Conservation (phyloP, 2,888 invertebrate genomes). For the Microplitis deprimator region DNA sequence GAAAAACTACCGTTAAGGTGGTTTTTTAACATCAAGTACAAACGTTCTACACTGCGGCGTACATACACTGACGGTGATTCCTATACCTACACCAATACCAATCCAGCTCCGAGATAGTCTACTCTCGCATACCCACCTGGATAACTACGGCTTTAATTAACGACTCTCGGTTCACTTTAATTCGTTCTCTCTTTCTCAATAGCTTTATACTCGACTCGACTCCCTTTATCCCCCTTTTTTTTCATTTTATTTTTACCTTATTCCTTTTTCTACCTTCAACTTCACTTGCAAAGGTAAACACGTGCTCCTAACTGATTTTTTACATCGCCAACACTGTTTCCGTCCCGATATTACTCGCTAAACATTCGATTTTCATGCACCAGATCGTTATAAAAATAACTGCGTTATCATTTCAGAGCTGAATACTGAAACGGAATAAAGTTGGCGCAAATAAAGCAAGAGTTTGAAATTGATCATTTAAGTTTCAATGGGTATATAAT, state of each 20-base stretch:
- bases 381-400: too few species aligned
- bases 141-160: conserved; percentile 46
- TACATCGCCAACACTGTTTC: neutral
- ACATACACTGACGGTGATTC: neutral
- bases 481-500: neutral
- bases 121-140: conserved; percentile 48
- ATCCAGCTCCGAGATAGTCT: conserved; percentile 45
- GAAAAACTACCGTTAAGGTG: conserved; percentile 49
- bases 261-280: neutral
- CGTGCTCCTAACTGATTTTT: neutral
- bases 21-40: conserved; percentile 46
- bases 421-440: neutral
- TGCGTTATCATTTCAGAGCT: too few species aligned
- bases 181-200: conserved; percentile 1
- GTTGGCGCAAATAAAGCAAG: neutral
- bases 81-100: too few species aligned
- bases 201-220: neutral
- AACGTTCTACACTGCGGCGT: too few species aligned
- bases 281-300: neutral
- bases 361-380: neutral
- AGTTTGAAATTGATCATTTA: neutral
- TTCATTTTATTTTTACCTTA: neutral
- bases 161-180: conserved; percentile 40
- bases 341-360: neutral
- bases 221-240: neutral